These are phyloP conservation scores for Polylopha cassiicola DNA, from an alignment of 2,888 invertebrate species.

Conservation along the genomic window DNA sequence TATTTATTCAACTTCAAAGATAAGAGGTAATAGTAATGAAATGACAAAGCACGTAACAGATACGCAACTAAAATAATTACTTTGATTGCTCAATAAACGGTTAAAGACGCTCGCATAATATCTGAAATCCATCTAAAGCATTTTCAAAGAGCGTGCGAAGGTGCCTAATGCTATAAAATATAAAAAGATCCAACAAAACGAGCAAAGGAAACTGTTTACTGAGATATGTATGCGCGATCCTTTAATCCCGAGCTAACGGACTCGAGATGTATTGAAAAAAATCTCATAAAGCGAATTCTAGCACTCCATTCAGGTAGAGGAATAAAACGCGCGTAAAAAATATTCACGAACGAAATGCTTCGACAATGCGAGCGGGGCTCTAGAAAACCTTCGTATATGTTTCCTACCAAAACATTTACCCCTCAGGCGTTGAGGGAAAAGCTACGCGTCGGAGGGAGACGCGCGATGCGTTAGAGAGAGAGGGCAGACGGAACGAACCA, in stretches of 20 bases:
- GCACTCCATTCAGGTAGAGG: conserved; percentile 72
- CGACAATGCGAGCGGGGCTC: conserved; percentile 64
- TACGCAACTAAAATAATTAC: neutral
- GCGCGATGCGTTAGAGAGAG: conserved; percentile 34
- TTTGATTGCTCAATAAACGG: neutral
- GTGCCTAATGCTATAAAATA: conserved; percentile 21
- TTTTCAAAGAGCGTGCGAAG: conserved; percentile 7
- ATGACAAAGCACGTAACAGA: too few relatives aligned
- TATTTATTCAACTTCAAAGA: too few relatives aligned
- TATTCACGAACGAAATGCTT: conserved; percentile 55
- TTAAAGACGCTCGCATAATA: neutral
- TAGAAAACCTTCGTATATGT: conserved; percentile 75
- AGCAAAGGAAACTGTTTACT: conserved; percentile 52
- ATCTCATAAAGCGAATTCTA: conserved; percentile 74
- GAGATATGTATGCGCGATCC: conserved; percentile 48
- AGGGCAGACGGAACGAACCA: conserved; percentile 43
- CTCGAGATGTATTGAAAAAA: conserved; percentile 53
- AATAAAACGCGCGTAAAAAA: conserved; percentile 72
- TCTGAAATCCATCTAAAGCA: conserved; percentile 10
- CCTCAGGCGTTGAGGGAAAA: conserved; percentile 74
- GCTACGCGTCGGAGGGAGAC: conserved; percentile 56
- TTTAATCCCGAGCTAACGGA: conserved; percentile 57
- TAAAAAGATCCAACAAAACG: conserved; percentile 39
- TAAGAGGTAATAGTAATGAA: too few relatives aligned
- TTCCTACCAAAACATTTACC: conserved; percentile 77